A percentile compares a stretch with the other conserved stretches of the same genome.
Conservation (phyloP, 2,888 invertebrate species). For the Dicycla oo region DNA sequence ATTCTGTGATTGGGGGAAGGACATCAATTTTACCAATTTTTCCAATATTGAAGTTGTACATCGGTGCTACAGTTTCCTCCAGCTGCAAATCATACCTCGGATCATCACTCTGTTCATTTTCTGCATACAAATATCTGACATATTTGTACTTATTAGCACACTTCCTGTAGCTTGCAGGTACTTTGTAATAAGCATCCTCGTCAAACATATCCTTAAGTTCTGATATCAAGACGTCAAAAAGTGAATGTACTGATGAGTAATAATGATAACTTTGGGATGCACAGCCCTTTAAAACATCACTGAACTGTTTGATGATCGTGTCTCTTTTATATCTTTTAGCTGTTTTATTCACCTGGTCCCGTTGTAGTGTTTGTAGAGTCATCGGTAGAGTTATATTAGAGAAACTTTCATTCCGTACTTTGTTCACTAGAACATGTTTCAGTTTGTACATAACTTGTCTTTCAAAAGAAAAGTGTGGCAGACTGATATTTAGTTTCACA, state of each 20-base stretch:
- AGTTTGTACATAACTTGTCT: constrained; percentile 42
- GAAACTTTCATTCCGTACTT: constrained; percentile 13
- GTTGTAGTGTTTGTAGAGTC: not conserved
- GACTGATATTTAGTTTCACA: constrained; percentile 38
- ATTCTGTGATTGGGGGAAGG: constrained; percentile 24
- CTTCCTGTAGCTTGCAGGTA: constrained; percentile 60
- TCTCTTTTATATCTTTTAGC: rapidly evolving
- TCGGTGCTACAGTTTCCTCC: constrained; percentile 73
- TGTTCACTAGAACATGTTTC: constrained; percentile 54
- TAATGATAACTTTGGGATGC: not conserved
- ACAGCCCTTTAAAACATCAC: not conserved
- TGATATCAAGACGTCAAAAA: constrained; percentile 55
- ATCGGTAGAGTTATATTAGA: not conserved
- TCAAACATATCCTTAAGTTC: constrained; percentile 58
- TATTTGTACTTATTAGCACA: constrained; percentile 72
- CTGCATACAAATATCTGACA: constrained; percentile 72
- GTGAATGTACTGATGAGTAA: not conserved
- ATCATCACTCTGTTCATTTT: constrained; percentile 47
- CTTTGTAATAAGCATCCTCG: not conserved
- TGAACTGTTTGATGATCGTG: not conserved
- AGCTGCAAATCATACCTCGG: constrained; percentile 74
- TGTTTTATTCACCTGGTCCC: not conserved
- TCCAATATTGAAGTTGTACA: constrained; percentile 57
- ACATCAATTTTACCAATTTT: constrained; percentile 34
- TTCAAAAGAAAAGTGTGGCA: constrained; percentile 30